Base-by-base conservation (phyloP, 2,888 invertebrate species). In the Brachycybe producta region DNA sequence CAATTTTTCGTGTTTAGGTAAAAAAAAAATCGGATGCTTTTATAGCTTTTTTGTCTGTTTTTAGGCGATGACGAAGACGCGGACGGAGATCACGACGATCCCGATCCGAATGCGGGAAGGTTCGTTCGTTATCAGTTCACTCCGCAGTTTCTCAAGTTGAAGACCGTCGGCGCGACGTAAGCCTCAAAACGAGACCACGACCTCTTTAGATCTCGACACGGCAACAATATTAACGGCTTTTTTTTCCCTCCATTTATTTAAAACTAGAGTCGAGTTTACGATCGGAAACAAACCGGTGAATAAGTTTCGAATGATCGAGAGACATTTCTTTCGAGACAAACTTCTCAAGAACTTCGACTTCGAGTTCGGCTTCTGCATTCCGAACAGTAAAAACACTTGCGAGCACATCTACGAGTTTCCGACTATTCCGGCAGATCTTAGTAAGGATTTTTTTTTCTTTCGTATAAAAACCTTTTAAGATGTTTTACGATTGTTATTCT, bases 341-440 rank as follows among this genome's bases (percentile, higher is more conserved):
- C 71, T 94, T 55, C 74, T 97, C 49, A 97, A 98, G 71, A 92
- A 91, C 8, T 97, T 98, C 72, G 97, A 98, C 68, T 98, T 98
- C 74, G 94, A 97, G 69, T 98, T 98, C 75, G 97, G 97, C 41
- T 98, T 94, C 69, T 97, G 97, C 68, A 95, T 98, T 70, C 97
- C 97, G 39, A 86, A 86, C 70, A 95, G 92, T 55, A 81, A 84
- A 64, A 98, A 98, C 67, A 91, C 94, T 11, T 95, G 95, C 68
- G 97, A 98, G 71, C 97, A 97, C 69, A 97, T 98, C 69, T 98
- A 98, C 64, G 94, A 97, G 71, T 95, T 98, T 72, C 97, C 97
- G 11, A 75, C 81, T 52, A 74, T 97, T 61, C 80, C 84, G 54
- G 75, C 81, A 46, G 84, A 87, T 62, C 73, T 91, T 63, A 82